Evolutionary conservation across 2,888 invertebrate species (phyloP), one percentile per base, ranked within the genome.

Genomic region (Harpalus rufipes): DNA sequence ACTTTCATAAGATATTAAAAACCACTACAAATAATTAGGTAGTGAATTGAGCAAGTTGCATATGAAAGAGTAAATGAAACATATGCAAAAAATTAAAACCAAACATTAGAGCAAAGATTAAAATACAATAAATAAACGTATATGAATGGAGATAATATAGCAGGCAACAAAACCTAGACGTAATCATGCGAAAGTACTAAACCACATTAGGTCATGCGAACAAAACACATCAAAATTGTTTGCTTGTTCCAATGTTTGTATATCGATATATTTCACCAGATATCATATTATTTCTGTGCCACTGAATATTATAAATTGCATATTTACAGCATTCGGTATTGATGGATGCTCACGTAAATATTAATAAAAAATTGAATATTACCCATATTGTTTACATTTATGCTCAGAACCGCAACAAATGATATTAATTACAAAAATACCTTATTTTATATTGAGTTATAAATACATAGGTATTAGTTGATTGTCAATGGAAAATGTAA

Each of bases 191-290:
- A 14, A 68, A 68, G 32, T 32, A 68, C 39, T 68, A 68, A 68
- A 68, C 68, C 68, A 68, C 68, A 68, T 68, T 68, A 39, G 68
- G 68, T 39, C 68, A 68, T 68, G 68, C 68, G 68, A 68, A 39
- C 14, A 68, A 68, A 68, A 68, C n/a, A 39, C 68, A 68, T 68
- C 68, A 68, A 68, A 10, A 68, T 68, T 39, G 68, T 68, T 39
- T 68, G 68, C 32, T 68, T 68, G 39, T 68, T n/a, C 68, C 68
- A 14, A 39, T 68, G 14, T 68, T 68, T 68, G 39, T 68, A 39
- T 68, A 68, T 68, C 68, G 68, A 68, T 39, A 32, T 68, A 25
- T 59, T 32, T 59, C 59, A 59, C 1, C 68, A 68, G 68, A 68
- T 68, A 41, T 14, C 68, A 68, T 68, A 68, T 68, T 39, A 68